Evolutionary conservation across 2,797 vertebrate species (phyloP), one percentile per base, ranked within the genome.

Genomic region (Sebastes minor): DNA sequence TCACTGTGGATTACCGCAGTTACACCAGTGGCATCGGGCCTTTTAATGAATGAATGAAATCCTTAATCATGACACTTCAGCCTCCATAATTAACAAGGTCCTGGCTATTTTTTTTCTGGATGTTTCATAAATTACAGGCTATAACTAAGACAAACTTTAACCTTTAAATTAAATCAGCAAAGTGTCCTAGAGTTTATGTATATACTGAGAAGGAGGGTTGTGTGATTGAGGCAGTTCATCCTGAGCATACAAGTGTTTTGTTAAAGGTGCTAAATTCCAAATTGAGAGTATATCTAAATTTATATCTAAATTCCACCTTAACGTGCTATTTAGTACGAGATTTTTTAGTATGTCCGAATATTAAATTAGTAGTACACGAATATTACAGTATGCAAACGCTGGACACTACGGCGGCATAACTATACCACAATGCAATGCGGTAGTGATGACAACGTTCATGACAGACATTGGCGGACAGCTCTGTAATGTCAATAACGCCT

Each of bases 1-100:
- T 91, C 52, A 78, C 56, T 81, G 68, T 77, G 79, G 80, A 88
- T 89, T 80, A 78, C 69, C 67, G 59, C 61, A 33, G 77, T 65
- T 74, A 71, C 68, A 73, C 68, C 46, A 63, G 70, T 75, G 76
- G 46, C 71, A 86, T 71, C 16, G 18, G 33, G 52, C 16, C 71
- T 35, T 56, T 38, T 57, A 66, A 86, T 82, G 74, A 89, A 88
- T 82, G 57, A 77, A 68, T 75, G 55, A 75, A 83, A 81, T 77
- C 57, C 66, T 83, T 76, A 74, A 80, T 84, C 66, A 60, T 14
- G 20, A 73, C 82, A 78, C 78, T 74, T 68, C 30, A 62, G 70
- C 32, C 53, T 79, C 8, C 62, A 71, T 85, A 83, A 88, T 90
- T 78, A 87, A 81, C 53, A 72, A 78, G 72, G 35, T 23, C 63